phyloP scores from a whole-genome alignment of 2,113 vertebrate species.

The Brachypodius melanocephalos region DNA sequence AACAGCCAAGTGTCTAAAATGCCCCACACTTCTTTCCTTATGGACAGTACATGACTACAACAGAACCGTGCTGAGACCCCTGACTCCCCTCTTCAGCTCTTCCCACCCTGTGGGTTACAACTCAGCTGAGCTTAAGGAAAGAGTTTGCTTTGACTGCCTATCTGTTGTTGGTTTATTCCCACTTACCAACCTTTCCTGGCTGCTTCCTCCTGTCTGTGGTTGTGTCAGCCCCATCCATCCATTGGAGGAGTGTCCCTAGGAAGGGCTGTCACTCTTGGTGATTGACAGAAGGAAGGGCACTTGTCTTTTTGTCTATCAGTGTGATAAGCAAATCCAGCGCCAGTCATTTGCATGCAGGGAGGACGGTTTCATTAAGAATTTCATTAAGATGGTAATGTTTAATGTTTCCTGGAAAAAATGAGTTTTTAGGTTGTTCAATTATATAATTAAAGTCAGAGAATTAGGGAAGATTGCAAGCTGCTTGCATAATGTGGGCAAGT shows the following conservation, averaged over 20 bases:
- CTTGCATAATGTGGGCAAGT: constrained; percentile 77
- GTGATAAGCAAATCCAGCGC: constrained; percentile 67
- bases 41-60: not conserved
- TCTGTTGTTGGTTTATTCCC: not conserved
- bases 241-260: not conserved
- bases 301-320: constrained; percentile 58
- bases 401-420: constrained; percentile 84
- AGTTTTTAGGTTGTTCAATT: constrained; percentile 80
- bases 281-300: constrained; percentile 56
- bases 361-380: constrained; percentile 83
- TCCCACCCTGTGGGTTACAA: not conserved
- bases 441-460: constrained; percentile 81
- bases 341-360: constrained; percentile 79
- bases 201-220: not conserved
- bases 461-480: constrained; percentile 79
- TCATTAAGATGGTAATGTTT: constrained; percentile 86
- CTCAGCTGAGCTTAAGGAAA: not conserved
- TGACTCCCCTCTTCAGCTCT: not conserved
- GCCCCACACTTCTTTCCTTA: accelerated
- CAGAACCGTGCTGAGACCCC: not conserved
- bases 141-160: not conserved
- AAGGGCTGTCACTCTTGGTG: constrained; percentile 30
- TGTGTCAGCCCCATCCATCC: not conserved
- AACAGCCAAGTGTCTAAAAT: not conserved
- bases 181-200: not conserved